Evolutionary conservation across 2,888 invertebrate genomes (phyloP), one percentile per base, ranked within the genome.

Genomic region (Phyllotreta cruciferae): DNA sequence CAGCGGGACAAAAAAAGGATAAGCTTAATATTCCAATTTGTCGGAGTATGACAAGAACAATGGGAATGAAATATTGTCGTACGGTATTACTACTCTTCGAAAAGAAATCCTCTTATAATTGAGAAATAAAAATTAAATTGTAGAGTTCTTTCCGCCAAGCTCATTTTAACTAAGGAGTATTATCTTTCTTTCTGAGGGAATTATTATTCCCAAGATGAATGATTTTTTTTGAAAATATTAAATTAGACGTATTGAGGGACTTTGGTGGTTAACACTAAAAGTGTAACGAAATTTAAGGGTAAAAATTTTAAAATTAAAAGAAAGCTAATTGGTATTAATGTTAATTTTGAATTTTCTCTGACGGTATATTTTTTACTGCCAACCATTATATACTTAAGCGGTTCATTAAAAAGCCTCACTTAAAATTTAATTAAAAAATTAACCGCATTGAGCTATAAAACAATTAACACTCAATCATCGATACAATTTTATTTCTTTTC

Each of bases 41-140:
- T 58, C 56, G 62, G 54, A 65, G 56, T 60, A 39, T 56, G 57
- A 60, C 39, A 57, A 55, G 62, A 62, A 61, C 62, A 54, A 47
- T 62, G 38, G 58, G 56, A 61, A 57, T 60, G 65, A 56, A 67
- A 67, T 67, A 67, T 65, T 67, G 65, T 58, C 65, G 49, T 13
- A 65, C 57, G 63, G 63, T 57, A 64, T 67, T 67, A 67, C 60
- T 63, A 9, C 13, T 36, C 13, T 13, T 39, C 44, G 13, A 4
- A 39, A 41, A 53, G 56, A 56, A 67, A 67, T 67, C 67, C 67
- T 53, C 67, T 67, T 67, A 67, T 60, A 47, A 53, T 65, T 56
- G 67, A 52, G 61, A 67, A 65, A 65, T 67, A 65, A 65, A 67
- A 67, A 65, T 67, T 67, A 63, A 61, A 65, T 66, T 63, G 41